Evolutionary conservation across 2,888 invertebrate species (phyloP).

Genomic region (Rhamnusium bicolor): DNA sequence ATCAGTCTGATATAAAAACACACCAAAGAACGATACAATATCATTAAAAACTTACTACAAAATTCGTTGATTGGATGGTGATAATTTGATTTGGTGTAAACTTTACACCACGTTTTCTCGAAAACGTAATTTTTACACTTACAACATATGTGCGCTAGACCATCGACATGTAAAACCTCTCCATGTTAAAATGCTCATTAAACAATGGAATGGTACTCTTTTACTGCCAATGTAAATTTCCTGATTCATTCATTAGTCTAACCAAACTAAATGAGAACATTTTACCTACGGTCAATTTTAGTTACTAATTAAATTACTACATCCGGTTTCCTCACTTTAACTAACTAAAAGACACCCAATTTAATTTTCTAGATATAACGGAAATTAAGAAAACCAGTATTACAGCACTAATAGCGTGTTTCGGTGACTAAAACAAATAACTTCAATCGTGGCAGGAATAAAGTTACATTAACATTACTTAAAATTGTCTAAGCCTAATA

Average conservation of each 20-base stretch:
- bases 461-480: too few relatives aligned
- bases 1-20: too few relatives aligned
- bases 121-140: too few relatives aligned
- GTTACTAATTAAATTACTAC: conserved; percentile 16
- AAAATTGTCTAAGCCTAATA: too few relatives aligned
- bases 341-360: conserved; percentile 14
- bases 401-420: background rate
- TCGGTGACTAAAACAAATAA: background rate
- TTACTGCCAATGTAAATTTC: background rate
- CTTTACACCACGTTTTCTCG: too few relatives aligned
- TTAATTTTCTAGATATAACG: conserved; percentile 9
- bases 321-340: background rate
- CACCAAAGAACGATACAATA: too few relatives aligned
- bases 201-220: background rate
- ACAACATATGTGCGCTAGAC: too few relatives aligned
- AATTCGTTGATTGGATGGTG: too few relatives aligned
- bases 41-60: too few relatives aligned
- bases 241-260: conserved; percentile 8
- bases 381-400: background rate
- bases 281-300: conserved; percentile 25
- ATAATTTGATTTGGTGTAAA: too few relatives aligned
- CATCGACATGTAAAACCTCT: background rate
- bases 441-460: background rate
- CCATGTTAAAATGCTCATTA: background rate
- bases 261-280: conserved; percentile 11